These are phyloP conservation scores for Ochropleura plecta DNA, from an alignment of 2,888 invertebrate species.

Conservation along the genomic window DNA sequence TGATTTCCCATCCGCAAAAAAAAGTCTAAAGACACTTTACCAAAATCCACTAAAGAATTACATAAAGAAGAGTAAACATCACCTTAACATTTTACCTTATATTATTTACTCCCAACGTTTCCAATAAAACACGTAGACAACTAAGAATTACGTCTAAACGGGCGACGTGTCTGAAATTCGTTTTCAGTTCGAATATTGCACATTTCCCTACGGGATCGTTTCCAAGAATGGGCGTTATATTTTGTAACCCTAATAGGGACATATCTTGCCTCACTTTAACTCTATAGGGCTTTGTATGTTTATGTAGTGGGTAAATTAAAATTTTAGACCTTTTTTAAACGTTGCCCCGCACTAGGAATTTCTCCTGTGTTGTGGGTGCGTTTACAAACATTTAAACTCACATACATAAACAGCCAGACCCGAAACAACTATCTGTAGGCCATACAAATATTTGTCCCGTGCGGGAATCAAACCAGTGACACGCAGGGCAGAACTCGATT, in stretches of 20 bases:
- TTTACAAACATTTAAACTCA: too few relatives aligned
- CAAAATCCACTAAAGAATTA: too few relatives aligned
- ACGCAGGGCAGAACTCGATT: too few relatives aligned
- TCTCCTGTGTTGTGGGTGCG: too few relatives aligned
- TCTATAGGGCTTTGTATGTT: constrained; percentile 68
- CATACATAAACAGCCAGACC: too few relatives aligned
- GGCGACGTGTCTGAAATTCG: constrained; percentile 68
- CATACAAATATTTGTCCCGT: too few relatives aligned
- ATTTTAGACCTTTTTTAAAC: not conserved
- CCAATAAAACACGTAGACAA: constrained; percentile 56
- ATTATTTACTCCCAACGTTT: constrained; percentile 32
- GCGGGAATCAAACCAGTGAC: too few relatives aligned
- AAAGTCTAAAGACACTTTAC: too few relatives aligned
- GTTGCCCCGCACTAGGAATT: too few relatives aligned
- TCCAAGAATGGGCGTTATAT: constrained; percentile 74
- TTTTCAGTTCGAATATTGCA: constrained; percentile 70
- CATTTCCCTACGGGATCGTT: constrained; percentile 73
- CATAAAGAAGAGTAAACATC: constrained; percentile 6
- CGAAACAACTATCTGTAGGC: too few relatives aligned
- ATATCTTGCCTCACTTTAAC: constrained; percentile 69
- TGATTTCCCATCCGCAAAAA: not conserved
- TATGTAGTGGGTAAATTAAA: constrained; percentile 50
- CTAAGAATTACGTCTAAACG: constrained; percentile 68
- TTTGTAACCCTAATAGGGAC: constrained; percentile 75
- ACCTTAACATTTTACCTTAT: constrained; percentile 29